Conservation (phyloP, 2,797 vertebrate species). For the Tapirus indicus region DNA sequence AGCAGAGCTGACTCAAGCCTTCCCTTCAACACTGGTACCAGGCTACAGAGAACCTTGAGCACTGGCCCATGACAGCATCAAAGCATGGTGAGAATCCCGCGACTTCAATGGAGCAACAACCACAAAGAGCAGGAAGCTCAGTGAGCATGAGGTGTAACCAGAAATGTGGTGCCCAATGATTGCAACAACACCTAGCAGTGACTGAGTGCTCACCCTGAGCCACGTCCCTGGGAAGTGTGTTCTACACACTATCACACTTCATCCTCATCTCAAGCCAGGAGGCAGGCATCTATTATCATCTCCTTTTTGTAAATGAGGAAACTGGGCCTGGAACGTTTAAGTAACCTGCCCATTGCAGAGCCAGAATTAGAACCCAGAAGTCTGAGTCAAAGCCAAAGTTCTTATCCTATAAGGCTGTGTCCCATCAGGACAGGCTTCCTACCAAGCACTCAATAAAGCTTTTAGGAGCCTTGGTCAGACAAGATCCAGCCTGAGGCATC, state of each 20-base stretch:
- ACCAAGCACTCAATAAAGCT: background rate
- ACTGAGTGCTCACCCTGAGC: fast-evolving
- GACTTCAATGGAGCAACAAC: too few relatives aligned
- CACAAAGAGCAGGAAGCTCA: background rate
- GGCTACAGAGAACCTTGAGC: background rate
- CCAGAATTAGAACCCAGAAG: background rate
- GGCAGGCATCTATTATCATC: fast-evolving
- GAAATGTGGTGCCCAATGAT: fast-evolving
- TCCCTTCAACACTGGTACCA: background rate
- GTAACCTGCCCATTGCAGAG: background rate
- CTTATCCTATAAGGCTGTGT: background rate
- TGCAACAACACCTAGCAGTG: fast-evolving
- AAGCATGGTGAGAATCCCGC: background rate
- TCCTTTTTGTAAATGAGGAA: background rate
- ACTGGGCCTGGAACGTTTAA: background rate
- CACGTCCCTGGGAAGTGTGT: background rate
- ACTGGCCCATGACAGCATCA: fast-evolving
- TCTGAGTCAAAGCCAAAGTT: background rate
- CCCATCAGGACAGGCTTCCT: background rate
- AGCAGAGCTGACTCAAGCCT: background rate
- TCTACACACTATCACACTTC: too few relatives aligned
- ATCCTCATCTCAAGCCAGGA: background rate
- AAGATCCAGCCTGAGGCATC: background rate
- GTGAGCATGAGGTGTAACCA: fast-evolving
- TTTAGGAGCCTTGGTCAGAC: background rate